Base-by-base conservation (phyloP, 53 echinoderm and acorn worm genomes). In the Holothuria leucospilota region DNA sequence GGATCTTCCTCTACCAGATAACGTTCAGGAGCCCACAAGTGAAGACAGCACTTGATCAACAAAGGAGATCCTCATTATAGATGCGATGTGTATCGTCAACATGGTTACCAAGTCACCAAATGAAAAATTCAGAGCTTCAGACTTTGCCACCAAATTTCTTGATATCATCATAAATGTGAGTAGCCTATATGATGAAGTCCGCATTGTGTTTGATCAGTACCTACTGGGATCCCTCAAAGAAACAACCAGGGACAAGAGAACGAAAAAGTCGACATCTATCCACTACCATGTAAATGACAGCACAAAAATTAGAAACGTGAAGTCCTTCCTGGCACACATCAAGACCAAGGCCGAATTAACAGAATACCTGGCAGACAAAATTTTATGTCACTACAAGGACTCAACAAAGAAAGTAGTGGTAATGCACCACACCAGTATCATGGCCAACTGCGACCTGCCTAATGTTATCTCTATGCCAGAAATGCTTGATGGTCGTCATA, bases 281-380 rank as follows among this genome's bases (percentile, higher is more conserved):
- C 85, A 69, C 23, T 85, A 69, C 52, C 70, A 85, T 70, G 85
- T 85, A 14, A 85, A 85, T 85, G 85, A 85, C 52, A 70, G 29
- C 85, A 85, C 85, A 71, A 41, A 85, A 51, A 85, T 84, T 18
- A 84, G 51, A 63, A 84, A 84, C 34, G 13, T 84, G 20, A 84
- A 84, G 67, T 34, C 67, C n/a, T 84, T 84, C 68, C 68, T 66
- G 39, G 39, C 84, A 25, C 84, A 84, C 84, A 84, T 84, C 40
- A 68, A 84, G 30, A 84, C 68, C 40, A 77, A 77, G 21, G 78
- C 51, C 49, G 41, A 39, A 77, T 49, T 77, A 49, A 77, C 12
- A 23, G 21, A 34, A 34, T 77, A 77, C 49, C 51, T 77, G 49
- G 14, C 78, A 77, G 41, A 77, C 73, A 40, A 20, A 40, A 40